Evolutionary conservation across 2,797 vertebrate genomes (phyloP).

Genomic region (Girardinus metallicus): DNA sequence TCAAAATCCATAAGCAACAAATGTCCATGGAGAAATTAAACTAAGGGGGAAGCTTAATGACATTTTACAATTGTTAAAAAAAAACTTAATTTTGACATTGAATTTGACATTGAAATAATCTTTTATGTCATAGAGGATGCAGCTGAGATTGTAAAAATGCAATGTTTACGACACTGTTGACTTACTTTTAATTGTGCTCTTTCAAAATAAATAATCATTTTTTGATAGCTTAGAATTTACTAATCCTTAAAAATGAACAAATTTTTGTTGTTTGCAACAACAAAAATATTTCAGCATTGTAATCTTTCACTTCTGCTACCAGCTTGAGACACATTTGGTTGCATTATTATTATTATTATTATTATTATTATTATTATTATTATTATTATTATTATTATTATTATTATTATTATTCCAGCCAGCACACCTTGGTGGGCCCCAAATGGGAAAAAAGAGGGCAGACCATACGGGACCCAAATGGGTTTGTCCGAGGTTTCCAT

Average conservation of each 20-base stretch:
- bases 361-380: too few species aligned
- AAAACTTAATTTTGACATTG: too few species aligned
- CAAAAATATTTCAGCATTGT: background rate
- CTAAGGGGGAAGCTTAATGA: background rate
- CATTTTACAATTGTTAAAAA: too few species aligned
- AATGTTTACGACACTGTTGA: background rate
- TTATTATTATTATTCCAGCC: too few species aligned
- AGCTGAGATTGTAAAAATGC: background rate
- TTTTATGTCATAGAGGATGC: background rate
- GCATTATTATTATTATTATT: background rate
- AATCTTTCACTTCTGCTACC: background rate
- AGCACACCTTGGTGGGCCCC: too few species aligned
- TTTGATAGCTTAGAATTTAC: background rate
- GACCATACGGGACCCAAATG: too few species aligned
- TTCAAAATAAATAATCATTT: background rate
- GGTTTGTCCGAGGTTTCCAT: too few species aligned
- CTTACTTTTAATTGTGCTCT: background rate
- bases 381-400: too few species aligned
- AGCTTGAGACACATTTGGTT: background rate
- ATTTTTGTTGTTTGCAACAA: background rate
- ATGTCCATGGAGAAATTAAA: background rate
- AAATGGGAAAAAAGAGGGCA: too few species aligned
- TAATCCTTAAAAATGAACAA: background rate
- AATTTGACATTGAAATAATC: background rate
- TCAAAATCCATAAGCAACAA: background rate